phyloP scores from a whole-genome alignment of 2,888 invertebrate genomes.

The Suillia variegata region DNA sequence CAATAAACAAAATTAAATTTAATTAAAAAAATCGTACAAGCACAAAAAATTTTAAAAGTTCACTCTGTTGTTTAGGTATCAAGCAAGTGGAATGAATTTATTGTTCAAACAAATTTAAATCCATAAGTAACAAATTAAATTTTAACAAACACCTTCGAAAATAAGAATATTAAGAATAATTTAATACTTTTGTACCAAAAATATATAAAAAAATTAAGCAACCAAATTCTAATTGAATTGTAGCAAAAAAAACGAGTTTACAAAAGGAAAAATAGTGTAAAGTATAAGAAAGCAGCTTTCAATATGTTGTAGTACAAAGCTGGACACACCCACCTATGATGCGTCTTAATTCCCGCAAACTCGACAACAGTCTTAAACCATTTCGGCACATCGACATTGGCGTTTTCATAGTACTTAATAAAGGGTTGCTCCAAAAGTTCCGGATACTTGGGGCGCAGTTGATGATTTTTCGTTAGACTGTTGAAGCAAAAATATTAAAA shows the following conservation, averaged over 20 bases:
- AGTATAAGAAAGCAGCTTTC: neutral
- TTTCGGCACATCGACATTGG: constrained; percentile 74
- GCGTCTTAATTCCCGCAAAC: constrained; percentile 60
- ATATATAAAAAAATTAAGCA: too few species aligned
- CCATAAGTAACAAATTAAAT: too few species aligned
- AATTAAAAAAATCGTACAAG: neutral
- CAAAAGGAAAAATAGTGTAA: too few species aligned
- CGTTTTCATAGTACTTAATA: constrained; percentile 77
- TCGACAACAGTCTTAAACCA: constrained; percentile 79
- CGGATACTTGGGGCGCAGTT: constrained; percentile 91
- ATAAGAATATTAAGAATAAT: too few species aligned
- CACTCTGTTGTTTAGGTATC: too few species aligned
- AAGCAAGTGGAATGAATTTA: too few species aligned
- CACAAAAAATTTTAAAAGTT: constrained; percentile 4
- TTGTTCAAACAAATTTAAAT: too few species aligned
- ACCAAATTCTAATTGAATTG: neutral
- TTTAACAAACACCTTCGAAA: too few species aligned
- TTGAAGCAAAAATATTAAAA: constrained; percentile 19
- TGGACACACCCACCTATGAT: constrained; percentile 51
- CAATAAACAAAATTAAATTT: constrained; percentile 10
- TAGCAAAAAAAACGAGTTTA: too few species aligned
- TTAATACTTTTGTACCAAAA: too few species aligned
- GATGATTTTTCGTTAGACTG: constrained; percentile 93
- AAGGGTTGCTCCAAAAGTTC: constrained; percentile 88
- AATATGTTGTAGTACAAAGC: neutral